Evolutionary conservation across 2,797 vertebrate genomes (phyloP).

Genomic region (Pangasius macronema): DNA sequence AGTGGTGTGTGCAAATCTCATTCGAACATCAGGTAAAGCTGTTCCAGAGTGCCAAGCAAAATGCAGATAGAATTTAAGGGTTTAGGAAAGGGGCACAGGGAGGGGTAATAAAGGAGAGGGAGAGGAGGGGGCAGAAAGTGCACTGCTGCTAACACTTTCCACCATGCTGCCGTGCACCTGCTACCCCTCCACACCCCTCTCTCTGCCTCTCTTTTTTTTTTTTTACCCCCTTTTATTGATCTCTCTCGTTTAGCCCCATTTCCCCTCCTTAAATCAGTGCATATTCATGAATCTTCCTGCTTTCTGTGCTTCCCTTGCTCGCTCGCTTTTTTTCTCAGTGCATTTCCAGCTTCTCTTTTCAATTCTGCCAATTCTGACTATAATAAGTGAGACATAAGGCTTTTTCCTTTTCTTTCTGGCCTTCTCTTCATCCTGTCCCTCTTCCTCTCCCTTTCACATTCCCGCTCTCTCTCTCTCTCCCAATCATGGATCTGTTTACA

Average conservation of each 20-base stretch:
- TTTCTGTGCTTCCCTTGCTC: neutral
- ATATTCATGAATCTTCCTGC: slow-evolving; percentile 24
- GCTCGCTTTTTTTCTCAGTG: neutral
- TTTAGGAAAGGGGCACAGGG: neutral
- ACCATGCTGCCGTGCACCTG: slow-evolving; percentile 66
- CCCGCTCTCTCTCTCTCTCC: neutral
- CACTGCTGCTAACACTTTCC: slow-evolving; percentile 54
- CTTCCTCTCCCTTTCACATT: neutral
- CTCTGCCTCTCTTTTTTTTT: slow-evolving; percentile 1
- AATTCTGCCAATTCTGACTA: neutral
- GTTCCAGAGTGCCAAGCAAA: slow-evolving; percentile 26
- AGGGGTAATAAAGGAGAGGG: neutral
- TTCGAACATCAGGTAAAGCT: slow-evolving; percentile 39
- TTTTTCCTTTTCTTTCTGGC: slow-evolving; percentile 20
- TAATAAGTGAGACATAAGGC: neutral
- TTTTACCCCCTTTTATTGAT: slow-evolving; percentile 17
- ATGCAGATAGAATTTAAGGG: slow-evolving; percentile 20
- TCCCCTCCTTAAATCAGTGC: slow-evolving; percentile 13
- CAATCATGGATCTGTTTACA: neutral
- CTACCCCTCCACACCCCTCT: slow-evolving; percentile 52
- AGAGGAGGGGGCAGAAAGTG: neutral
- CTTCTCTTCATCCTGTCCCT: slow-evolving; percentile 31
- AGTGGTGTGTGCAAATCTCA: slow-evolving; percentile 44
- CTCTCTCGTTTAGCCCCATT: slow-evolving; percentile 10
- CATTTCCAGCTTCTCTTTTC: slow-evolving; percentile 5